A percentile compares a stretch with the other conserved stretches of the same genome.
Conservation (phyloP, 1,140 invertebrate genomes). For the Stratiolaelaps scimitus region DNA sequence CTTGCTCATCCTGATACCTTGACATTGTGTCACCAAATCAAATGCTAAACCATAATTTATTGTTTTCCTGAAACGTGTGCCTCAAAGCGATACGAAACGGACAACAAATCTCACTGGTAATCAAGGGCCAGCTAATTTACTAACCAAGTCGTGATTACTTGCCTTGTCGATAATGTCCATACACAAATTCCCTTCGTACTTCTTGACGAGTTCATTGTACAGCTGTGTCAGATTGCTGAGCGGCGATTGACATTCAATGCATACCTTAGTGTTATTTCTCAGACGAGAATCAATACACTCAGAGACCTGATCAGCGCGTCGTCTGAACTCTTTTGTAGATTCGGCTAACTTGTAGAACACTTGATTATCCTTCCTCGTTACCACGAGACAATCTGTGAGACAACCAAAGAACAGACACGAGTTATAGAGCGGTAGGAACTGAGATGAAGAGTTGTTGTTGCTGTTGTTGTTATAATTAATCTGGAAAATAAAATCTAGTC, state of each 20-base stretch:
- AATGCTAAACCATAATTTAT: no score
- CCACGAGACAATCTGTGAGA: conserved; percentile 1
- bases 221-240: neutral
- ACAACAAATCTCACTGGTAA: no score
- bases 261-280: neutral
- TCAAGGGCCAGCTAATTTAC: no score
- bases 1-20: no score
- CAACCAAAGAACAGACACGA: no score
- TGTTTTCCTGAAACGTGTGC: no score
- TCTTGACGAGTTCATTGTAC: neutral
- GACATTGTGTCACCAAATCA: no score
- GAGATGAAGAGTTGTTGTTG: no score
- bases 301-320: neutral
- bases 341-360: neutral
- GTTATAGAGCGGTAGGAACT: no score
- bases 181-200: neutral
- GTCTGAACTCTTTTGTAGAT: neutral
- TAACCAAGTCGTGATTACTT: neutral
- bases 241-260: neutral
- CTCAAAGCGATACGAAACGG: no score
- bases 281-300: conserved; percentile 5
- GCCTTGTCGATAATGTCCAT: conserved; percentile 23
- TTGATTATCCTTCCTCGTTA: neutral
- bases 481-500: no score
- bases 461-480: no score